Evolutionary conservation across 2,888 invertebrate genomes (phyloP).

Genomic region (Drosophila longiperda): DNA sequence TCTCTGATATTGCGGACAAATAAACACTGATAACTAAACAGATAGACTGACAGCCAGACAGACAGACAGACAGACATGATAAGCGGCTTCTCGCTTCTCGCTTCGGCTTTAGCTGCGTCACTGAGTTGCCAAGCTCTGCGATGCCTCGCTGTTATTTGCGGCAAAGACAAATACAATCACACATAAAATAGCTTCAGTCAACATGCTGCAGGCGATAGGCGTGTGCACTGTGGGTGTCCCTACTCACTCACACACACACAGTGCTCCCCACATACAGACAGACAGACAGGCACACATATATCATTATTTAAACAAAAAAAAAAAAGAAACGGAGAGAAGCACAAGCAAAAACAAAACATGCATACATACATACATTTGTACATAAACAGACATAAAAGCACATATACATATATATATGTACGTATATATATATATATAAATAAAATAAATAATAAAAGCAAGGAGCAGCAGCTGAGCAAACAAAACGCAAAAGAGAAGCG

Average conservation of each 20-base stretch:
- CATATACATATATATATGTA: background rate
- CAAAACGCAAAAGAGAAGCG: constrained; percentile 30
- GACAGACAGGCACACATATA: constrained; percentile 1
- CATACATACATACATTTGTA: background rate
- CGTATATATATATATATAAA: background rate
- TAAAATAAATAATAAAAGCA: constrained; percentile 49
- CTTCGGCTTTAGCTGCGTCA: constrained; percentile 12
- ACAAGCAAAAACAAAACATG: constrained; percentile 25
- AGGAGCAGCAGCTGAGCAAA: constrained; percentile 45
- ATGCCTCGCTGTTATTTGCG: constrained; percentile 44
- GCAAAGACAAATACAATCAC: constrained; percentile 66
- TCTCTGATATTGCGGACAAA: constrained; percentile 38
- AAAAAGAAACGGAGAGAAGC: constrained; percentile 14
- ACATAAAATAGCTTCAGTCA: constrained; percentile 58
- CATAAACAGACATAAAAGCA: background rate
- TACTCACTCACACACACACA: background rate
- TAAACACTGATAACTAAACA: constrained; percentile 28
- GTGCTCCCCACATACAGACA: background rate
- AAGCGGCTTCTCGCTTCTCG: constrained; percentile 38
- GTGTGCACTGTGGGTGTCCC: constrained; percentile 1
- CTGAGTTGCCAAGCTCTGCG: background rate
- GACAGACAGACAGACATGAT: constrained; percentile 29
- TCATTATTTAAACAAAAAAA: constrained; percentile 12
- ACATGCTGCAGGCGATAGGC: constrained; percentile 28
- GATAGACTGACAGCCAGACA: constrained; percentile 2